phyloP scores from a whole-genome alignment of 2,113 vertebrate genomes.

The Pygathrix nemaeus region DNA sequence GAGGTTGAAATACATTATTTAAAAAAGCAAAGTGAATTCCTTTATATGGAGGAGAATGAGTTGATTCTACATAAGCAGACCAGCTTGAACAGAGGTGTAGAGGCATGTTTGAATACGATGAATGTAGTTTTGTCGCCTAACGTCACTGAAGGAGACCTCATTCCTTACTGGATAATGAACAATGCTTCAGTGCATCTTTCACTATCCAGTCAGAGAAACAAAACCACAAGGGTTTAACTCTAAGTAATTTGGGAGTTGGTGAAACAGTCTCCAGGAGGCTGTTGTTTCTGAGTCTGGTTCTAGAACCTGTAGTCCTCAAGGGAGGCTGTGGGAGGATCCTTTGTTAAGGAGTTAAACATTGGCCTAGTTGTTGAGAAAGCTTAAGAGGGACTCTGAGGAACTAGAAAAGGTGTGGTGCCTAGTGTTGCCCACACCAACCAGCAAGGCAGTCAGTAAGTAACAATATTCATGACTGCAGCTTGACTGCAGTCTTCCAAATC shows the following conservation, averaged over 20 bases:
- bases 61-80: neutral
- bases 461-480: neutral
- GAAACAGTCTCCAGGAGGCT: neutral
- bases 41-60: neutral
- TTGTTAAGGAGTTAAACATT: neutral
- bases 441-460: neutral
- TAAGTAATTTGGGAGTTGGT: neutral
- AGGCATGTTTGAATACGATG: neutral
- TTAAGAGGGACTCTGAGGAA: neutral
- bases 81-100: neutral
- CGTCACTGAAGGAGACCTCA: neutral
- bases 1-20: neutral
- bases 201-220: neutral
- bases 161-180: neutral
- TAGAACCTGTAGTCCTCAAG: neutral
- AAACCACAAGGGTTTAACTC: neutral
- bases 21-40: neutral
- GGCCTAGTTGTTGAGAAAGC: neutral
- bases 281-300: neutral
- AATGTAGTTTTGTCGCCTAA: neutral
- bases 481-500: neutral
- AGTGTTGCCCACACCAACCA: neutral
- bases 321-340: neutral
- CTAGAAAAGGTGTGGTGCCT: neutral
- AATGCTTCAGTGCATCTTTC: neutral